These are phyloP conservation scores for Rhombomys opimus DNA, from an alignment of 2,113 vertebrate genomes.

Conservation along the genomic window DNA sequence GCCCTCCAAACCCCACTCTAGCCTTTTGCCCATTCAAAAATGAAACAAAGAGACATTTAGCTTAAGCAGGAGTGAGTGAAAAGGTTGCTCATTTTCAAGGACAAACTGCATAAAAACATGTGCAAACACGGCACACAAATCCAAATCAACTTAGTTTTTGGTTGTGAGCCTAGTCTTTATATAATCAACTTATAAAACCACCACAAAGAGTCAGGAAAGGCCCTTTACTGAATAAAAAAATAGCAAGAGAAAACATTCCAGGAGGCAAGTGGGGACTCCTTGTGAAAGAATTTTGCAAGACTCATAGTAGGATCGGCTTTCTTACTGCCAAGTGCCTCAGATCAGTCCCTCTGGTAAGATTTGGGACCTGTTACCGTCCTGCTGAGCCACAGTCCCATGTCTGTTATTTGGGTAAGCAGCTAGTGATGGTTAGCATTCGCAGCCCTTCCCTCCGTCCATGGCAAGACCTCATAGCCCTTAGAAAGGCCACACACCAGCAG, in stretches of 20 bases:
- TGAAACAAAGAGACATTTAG: not conserved
- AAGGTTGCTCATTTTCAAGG: not conserved
- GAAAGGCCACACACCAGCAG: conserved; percentile 34
- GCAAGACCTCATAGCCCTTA: not conserved
- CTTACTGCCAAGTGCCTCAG: not conserved
- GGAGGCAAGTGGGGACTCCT: not conserved
- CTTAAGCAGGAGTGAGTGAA: not conserved
- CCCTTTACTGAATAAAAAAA: not conserved
- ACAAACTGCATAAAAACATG: not conserved
- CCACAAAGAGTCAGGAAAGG: not conserved
- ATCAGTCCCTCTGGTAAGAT: not conserved
- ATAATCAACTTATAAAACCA: not conserved
- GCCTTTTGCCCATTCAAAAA: not conserved
- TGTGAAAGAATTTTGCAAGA: not conserved
- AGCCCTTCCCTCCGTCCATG: not conserved
- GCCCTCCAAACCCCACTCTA: not conserved
- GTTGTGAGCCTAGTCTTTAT: not conserved
- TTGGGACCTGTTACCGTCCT: not conserved
- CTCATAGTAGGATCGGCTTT: not conserved
- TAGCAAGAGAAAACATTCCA: not conserved
- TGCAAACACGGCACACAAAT: not conserved
- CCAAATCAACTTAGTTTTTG: not conserved
- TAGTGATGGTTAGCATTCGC: not conserved
- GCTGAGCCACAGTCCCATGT: fast-evolving
- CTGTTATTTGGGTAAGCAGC: not conserved